Percentiles rank a stretch among this genome's conserved stretches.
Conservation (phyloP, 1,140 invertebrate genomes). For the Wiebesia pumilae region DNA sequence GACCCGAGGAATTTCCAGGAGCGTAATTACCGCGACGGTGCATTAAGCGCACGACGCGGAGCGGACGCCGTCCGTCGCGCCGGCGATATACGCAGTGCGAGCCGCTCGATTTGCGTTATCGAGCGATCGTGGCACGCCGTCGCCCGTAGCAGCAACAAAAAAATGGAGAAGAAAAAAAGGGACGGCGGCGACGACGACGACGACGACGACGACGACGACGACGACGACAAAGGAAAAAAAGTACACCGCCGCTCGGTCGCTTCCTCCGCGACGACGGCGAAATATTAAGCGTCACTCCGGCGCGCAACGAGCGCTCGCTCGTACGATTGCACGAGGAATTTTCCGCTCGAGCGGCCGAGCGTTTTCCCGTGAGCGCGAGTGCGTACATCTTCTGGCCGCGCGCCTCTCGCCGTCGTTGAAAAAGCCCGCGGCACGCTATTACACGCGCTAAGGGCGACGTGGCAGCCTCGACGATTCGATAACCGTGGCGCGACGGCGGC, state of each 20-base stretch:
- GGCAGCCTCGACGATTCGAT: conserved; percentile 63
- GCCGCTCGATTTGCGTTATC: neutral
- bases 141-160: neutral
- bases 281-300: neutral
- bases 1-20: neutral
- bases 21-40: neutral
- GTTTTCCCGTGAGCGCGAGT: neutral
- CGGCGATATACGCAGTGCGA: neutral
- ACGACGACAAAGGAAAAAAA: neutral
- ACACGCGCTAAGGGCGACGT: neutral
- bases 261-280: neutral
- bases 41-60: too few species aligned
- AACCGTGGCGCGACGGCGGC: conserved; percentile 59
- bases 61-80: too few species aligned
- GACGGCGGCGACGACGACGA: neutral
- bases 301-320: neutral
- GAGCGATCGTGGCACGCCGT: neutral
- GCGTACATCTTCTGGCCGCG: neutral
- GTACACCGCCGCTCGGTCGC: neutral
- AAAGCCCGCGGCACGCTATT: neutral
- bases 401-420: neutral
- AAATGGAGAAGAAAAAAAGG: neutral
- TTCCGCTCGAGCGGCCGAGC: neutral
- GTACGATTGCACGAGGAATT: neutral
- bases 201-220: too few species aligned